Evolutionary conservation across 2,888 invertebrate genomes (phyloP).

Genomic region (Holacanthella duospinosa): DNA sequence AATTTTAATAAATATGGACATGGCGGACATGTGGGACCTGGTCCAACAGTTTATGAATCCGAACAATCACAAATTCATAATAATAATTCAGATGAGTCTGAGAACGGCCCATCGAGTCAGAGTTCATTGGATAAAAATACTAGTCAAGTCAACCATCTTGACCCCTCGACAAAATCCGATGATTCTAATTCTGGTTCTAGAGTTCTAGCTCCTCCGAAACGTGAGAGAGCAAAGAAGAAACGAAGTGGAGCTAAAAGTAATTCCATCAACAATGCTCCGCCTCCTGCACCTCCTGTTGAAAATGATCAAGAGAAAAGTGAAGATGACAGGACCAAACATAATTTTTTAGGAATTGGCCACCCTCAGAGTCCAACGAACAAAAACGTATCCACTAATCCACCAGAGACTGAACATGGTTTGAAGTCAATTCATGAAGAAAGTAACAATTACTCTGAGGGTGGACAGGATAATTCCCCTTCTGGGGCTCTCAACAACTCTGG

Average conservation of each 20-base stretch:
- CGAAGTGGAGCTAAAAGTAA: not conserved
- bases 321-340: not conserved
- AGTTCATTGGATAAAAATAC: no score
- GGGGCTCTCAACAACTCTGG: not conserved
- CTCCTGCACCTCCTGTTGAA: not conserved
- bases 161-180: not conserved
- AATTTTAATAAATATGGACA: not conserved
- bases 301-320: slow-evolving; percentile 6
- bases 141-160: no score
- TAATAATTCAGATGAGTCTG: not conserved
- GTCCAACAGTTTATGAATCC: not conserved
- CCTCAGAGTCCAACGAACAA: slow-evolving; percentile 26
- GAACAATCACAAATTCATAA: not conserved
- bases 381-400: not conserved
- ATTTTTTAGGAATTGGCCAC: slow-evolving; percentile 34
- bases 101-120: not conserved
- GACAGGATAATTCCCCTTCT: not conserved
- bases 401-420: not conserved
- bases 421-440: not conserved
- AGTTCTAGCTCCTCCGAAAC: not conserved
- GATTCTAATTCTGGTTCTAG: not conserved
- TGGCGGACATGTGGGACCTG: not conserved
- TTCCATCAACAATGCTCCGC: not conserved
- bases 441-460: slow-evolving; percentile 9
- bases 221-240: not conserved